A percentile compares a stretch with the other conserved stretches of the same genome.
Evolutionary conservation across 2,113 vertebrate species (phyloP).

Genomic region (Ictidomys tridecemlineatus): DNA sequence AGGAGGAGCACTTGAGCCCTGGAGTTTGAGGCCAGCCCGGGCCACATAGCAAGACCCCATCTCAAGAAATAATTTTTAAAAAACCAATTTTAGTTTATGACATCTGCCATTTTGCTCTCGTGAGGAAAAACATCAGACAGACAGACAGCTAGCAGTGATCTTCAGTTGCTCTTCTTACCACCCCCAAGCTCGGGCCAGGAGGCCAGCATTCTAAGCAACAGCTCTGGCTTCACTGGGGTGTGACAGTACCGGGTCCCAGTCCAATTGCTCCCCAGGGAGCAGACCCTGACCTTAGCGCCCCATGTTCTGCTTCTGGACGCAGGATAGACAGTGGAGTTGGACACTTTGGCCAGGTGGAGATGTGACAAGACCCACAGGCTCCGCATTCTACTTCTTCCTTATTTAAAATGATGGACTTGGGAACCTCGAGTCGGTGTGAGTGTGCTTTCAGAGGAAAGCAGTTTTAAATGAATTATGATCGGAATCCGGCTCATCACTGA

Average conservation of each 20-base stretch:
- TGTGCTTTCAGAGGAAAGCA: background rate
- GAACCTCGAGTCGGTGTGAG: background rate
- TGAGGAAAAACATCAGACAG: background rate
- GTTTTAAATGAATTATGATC: background rate
- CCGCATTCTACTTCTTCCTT: background rate
- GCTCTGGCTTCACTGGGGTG: background rate
- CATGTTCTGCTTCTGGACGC: background rate
- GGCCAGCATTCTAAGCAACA: rapidly evolving
- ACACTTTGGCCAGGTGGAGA: rapidly evolving
- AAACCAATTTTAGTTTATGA: background rate
- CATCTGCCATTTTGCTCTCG: background rate
- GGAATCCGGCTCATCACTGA: background rate
- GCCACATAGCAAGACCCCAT: background rate
- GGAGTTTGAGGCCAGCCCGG: background rate
- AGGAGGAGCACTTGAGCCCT: background rate
- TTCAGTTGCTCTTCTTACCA: background rate
- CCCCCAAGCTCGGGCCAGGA: background rate
- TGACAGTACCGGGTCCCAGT: rapidly evolving
- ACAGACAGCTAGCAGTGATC: background rate
- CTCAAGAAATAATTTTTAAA: background rate
- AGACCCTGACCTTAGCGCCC: background rate
- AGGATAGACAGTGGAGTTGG: rapidly evolving
- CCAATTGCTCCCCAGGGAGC: background rate
- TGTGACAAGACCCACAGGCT: background rate
- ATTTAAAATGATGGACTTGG: background rate